phyloP scores from a whole-genome alignment of 2,113 vertebrate genomes.

The Scytalopus superciliaris region DNA sequence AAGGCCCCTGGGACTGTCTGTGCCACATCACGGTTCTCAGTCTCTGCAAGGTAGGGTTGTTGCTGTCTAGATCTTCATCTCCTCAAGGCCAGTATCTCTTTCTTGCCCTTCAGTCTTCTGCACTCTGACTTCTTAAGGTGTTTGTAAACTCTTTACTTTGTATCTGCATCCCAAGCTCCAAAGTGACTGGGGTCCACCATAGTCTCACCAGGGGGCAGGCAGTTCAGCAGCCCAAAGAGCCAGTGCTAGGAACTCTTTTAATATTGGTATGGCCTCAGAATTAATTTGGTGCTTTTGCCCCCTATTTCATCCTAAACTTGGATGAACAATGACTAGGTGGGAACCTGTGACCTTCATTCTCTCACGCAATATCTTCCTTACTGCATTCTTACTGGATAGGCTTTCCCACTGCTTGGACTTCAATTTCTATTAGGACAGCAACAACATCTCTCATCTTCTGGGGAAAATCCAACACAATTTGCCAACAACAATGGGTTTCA shows the following conservation, averaged over 20 bases:
- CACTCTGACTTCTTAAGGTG: neutral
- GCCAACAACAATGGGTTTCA: neutral
- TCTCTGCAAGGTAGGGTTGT: neutral
- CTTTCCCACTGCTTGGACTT: neutral
- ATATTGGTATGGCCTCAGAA: neutral
- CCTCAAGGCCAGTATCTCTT: neutral
- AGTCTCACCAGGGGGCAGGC: neutral
- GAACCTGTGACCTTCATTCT: neutral
- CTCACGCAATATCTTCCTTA: neutral
- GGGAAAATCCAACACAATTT: neutral
- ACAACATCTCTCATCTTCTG: neutral
- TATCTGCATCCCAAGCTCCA: neutral
- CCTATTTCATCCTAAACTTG: neutral
- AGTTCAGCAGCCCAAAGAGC: neutral
- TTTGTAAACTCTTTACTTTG: neutral
- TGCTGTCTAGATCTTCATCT: neutral
- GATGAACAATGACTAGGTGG: neutral
- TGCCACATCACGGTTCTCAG: accelerated
- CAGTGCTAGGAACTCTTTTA: neutral
- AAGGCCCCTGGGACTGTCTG: neutral
- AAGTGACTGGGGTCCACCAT: neutral
- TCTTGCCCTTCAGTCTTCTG: neutral
- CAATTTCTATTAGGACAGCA: neutral
- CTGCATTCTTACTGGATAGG: neutral
- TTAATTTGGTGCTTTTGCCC: neutral